Percentiles rank a stretch among this genome's conserved stretches.
Conservation (phyloP, 2,888 invertebrate species). For the Polymixis flavicincta region DNA sequence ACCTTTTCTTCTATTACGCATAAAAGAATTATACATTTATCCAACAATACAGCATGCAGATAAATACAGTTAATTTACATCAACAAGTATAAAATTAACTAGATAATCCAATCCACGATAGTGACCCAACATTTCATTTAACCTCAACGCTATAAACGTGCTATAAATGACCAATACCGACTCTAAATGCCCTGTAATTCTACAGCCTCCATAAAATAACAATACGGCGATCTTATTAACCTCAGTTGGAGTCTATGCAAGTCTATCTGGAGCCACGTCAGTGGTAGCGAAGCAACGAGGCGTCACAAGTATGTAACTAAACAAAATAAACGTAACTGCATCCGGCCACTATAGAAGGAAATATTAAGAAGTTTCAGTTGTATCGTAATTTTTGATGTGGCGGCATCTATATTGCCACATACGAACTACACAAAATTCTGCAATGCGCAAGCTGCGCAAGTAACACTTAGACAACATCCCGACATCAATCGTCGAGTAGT, state of each 20-base stretch:
- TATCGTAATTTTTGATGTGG: no score
- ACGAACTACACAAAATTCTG: no score
- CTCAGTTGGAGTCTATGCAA: slow-evolving; percentile 30
- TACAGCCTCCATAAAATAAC: slow-evolving; percentile 28
- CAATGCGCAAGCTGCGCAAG: no score
- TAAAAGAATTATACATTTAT: not conserved
- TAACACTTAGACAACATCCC: no score
- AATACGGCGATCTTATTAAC: slow-evolving; percentile 49
- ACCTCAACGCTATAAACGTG: slow-evolving; percentile 6
- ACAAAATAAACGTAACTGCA: slow-evolving; percentile 63
- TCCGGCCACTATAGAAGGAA: slow-evolving; percentile 37
- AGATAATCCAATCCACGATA: not conserved
- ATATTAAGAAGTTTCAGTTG: slow-evolving; percentile 39
- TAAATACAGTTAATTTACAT: not conserved
- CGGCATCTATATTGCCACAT: no score
- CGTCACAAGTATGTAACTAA: slow-evolving; percentile 62
- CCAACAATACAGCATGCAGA: not conserved
- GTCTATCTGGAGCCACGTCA: slow-evolving; percentile 34
- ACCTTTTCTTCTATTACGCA: not conserved
- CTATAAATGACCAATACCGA: slow-evolving; percentile 3
- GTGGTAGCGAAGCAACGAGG: slow-evolving; percentile 55
- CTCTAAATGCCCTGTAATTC: not conserved
- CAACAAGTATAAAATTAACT: not conserved
- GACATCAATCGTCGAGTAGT: no score
- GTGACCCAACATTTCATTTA: slow-evolving; percentile 13